Evolutionary conservation across 64 coral and sea anemone species (phyloP), one percentile per base, ranked within the genome.

Genomic region (Dendrophyllia cribrosa): DNA sequence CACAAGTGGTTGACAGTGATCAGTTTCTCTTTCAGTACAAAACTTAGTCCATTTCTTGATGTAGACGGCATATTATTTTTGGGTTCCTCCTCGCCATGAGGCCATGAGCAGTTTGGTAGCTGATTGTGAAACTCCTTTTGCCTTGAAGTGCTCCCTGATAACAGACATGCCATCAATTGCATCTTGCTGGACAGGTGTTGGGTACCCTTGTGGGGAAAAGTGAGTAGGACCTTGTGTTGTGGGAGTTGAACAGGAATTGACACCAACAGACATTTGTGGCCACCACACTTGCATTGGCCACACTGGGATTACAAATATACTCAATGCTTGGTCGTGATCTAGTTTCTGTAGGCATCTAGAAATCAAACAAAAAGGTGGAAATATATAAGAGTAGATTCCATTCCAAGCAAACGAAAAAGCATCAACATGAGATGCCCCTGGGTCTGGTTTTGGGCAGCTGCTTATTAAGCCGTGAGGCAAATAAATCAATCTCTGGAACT

Each of bases 41-140:
- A 74, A 49, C 45, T 7, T 13, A 44, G 72, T 74, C 72, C 72
- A 71, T 71, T 71, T 71, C 24, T 23, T 74, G 26, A 74, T 49
- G 72, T 74, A 74, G 24, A 43, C 50, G 46, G 71, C 51, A 68
- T 94, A 94, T 19, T 94, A 76, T 21, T 88, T 88, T 89, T n/a
- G n/a, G 4, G 91, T 93, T 9, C 83, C 83, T n/a, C 68, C 58
- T 45, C 91, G 75, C 83, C 91, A 93, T 58, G 77, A 94, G 75
- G 65, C 43, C 50, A 94, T 43, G 25, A 94, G 79, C 8, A 75
- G 67, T 20, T 82, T 49, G 48, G 76, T 34, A 70, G 92, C 64
- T 51, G 47, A 53, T 50, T 71, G 48, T 59, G 86, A 82, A 50
- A 94, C 80, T 66, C 92, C 92, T 66, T 10, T 0, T 21, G 50